Evolutionary conservation across 1,140 invertebrate species (phyloP), one percentile per base, ranked within the genome.

Genomic region (Atopsyche davidsoni): DNA sequence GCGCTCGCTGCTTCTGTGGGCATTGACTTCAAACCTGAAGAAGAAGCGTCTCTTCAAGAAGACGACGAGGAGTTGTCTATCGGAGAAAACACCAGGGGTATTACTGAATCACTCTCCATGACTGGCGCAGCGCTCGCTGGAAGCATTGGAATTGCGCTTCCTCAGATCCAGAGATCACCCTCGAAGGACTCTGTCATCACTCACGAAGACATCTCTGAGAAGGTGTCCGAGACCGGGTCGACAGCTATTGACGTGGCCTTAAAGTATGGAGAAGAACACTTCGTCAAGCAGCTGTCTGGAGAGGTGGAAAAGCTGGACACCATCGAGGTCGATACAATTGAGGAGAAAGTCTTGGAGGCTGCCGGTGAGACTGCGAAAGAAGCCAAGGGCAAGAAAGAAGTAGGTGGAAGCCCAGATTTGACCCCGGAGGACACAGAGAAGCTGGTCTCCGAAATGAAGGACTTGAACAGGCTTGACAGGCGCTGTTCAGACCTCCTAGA

Each of bases 401-500:
- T 32, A 11, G 7, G 13, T 16, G 13, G 35, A 6, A 53, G 51
- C 46, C 50, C 50, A 16, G 50, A 57, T 10, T 19, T 57, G 13
- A 52, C 52, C 17, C 45, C 53, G 40, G 55, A 58, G 28, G 64
- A 65, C 43, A 64, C 35, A 39, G 57, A 56, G 31, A 59, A 72
- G 49, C 61, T 66, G 11, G 19, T 52, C 10, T 66, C 69, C 7
- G 69, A 73, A 51, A 73, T 72, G 53, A 67, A 61, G 52, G 70
- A 74, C 58, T 53, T 74, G 17, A 72, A 73, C 53, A 64, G 72
- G 9, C 31, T 32, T 7, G 54, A 56, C 24, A 48, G 57, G 62
- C 64, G 72, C 51, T 74, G 72, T 57, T 74, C 72, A 18, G 72
- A 71, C 59, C 63, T 74, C 42, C 53, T 74, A 18, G 72, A 74